Evolutionary conservation across 2,888 invertebrate genomes (phyloP).

Genomic region (Pseudococcus longispinus): DNA sequence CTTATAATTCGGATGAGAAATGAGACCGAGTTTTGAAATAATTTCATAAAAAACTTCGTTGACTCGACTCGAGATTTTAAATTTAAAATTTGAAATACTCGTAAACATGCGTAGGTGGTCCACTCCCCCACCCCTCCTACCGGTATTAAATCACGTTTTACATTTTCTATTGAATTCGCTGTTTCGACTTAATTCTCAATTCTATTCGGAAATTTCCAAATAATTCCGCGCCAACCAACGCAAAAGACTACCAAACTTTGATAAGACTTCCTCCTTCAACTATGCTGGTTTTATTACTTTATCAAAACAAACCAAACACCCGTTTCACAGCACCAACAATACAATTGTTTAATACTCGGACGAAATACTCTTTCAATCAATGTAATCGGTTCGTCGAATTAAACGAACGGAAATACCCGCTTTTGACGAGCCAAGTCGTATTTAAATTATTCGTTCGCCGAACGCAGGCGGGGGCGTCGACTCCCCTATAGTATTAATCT

Average conservation of each 20-base stretch:
- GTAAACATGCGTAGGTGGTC: not conserved
- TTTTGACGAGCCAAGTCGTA: not conserved
- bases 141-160: not conserved
- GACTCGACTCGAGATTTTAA: not conserved
- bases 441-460: not conserved
- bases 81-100: not conserved
- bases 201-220: not conserved
- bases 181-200: no score
- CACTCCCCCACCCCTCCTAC: not conserved
- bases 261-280: not conserved
- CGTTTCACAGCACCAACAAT: not conserved
- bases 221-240: not conserved
- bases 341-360: not conserved
- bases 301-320: not conserved
- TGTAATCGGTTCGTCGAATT: constrained; percentile 13
- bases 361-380: constrained; percentile 4
- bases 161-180: no score
- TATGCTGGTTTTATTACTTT: not conserved
- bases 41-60: no score
- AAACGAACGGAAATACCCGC: constrained; percentile 39
- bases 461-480: not conserved
- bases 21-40: no score
- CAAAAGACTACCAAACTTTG: not conserved
- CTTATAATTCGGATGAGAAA: no score
- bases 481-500: constrained; percentile 1